Evolutionary conservation across 2,113 vertebrate species (phyloP), one percentile per base, ranked within the genome.

Genomic region (Engystomops pustulosus): DNA sequence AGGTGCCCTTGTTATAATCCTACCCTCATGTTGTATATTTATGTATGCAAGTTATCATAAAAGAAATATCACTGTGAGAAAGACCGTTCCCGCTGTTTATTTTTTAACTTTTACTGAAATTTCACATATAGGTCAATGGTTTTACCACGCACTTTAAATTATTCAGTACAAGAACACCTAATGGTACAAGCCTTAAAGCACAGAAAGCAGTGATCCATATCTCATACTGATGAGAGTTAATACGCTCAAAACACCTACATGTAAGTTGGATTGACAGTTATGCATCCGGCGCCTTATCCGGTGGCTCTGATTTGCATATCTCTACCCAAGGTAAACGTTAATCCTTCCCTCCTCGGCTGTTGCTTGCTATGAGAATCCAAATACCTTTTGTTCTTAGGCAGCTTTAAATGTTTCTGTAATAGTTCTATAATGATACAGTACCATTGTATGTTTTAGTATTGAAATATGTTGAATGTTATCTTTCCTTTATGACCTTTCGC

Each of bases 401-500:
- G 23, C 45, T 74, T 30, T 49, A 47, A 30, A 20, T 38, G 53
- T 58, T 78, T 41, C 75, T 41, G 11, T 41, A 78, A 60, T 41
- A 32, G 58, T 67, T 44, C 60, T 45, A 0, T 67, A 51, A 68
- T 51, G 4, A 34, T n/a, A 67, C n/a, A n/a, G 23, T 30, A 51
- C 55, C 32, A 44, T 47, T 44, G 18, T 38, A 47, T 36, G 23
- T 65, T 83, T 60, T 41, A 34, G 14, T 38, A 47, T 60, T 60
- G 27, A 75, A 58, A 58, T 6, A 34, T 65, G 38, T 45, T n/a
- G 4, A n/a, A 58, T 44, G 38, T 55, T 81, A 81, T 81, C 41
- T 58, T 25, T 62, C 30, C 23, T 44, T 60, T 49, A 67, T 75
- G 53, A 83, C 71, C 71, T 83, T 47, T 67, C 7, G 30, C 62